Evolutionary conservation across 2,888 invertebrate species (phyloP).

Genomic region (Drosophila kambysellisi): DNA sequence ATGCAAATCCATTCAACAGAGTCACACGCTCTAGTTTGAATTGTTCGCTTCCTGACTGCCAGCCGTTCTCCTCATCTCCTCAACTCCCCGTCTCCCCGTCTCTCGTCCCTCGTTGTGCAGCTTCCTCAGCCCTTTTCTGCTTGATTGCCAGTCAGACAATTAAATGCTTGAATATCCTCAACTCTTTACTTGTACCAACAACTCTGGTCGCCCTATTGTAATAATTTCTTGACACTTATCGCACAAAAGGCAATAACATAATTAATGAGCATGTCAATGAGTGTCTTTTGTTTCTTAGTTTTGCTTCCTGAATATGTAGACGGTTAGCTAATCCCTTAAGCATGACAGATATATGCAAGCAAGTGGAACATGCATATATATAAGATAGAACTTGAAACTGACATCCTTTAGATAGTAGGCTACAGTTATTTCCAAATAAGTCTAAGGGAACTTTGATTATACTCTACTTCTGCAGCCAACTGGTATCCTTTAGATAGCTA

Average conservation of each 20-base stretch:
- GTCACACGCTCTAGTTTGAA: conserved; percentile 81
- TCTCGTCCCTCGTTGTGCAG: conserved; percentile 7
- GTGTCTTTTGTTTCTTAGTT: conserved; percentile 67
- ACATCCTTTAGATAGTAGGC: conserved; percentile 1
- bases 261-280: conserved; percentile 81
- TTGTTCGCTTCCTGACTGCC: conserved; percentile 68
- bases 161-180: conserved; percentile 73
- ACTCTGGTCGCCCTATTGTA: conserved; percentile 67
- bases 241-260: conserved; percentile 81
- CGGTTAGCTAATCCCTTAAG: conserved; percentile 60
- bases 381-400: conserved; percentile 8
- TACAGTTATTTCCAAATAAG: not conserved
- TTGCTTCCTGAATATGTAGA: conserved; percentile 40
- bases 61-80: conserved; percentile 7
- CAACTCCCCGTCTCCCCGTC: not conserved
- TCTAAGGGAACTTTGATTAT: not conserved
- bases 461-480: not conserved
- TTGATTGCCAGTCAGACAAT: conserved; percentile 77
- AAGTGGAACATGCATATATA: conserved; percentile 22
- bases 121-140: conserved; percentile 62
- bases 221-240: conserved; percentile 81
- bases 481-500: not conserved
- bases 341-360: conserved; percentile 32
- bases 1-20: conserved; percentile 78
- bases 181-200: conserved; percentile 28